These are phyloP conservation scores for Pelecanus crispus DNA, from an alignment of 2,113 vertebrate genomes.

Conservation along the genomic window DNA sequence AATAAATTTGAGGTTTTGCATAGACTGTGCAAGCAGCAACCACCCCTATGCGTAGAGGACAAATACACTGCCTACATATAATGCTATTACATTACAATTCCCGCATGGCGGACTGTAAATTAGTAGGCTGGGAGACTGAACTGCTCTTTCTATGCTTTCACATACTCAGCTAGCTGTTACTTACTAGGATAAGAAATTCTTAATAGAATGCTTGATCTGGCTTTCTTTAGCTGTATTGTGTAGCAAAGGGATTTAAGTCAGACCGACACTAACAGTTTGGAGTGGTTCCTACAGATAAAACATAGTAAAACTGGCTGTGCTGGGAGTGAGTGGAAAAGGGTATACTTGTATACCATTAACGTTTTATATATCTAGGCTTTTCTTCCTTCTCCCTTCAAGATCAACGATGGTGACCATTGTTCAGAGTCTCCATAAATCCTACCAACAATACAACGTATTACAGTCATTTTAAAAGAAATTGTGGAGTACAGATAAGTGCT, in stretches of 20 bases:
- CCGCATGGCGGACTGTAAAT: background rate
- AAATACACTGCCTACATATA: background rate
- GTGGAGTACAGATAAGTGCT: background rate
- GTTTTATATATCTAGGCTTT: background rate
- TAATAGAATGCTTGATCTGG: background rate
- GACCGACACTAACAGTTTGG: background rate
- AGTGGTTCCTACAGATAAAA: background rate
- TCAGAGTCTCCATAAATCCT: background rate
- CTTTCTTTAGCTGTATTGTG: background rate
- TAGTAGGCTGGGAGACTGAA: background rate
- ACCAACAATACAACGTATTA: background rate
- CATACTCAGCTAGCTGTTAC: background rate
- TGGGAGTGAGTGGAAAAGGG: background rate
- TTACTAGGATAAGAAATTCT: background rate
- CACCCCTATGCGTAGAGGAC: accelerated
- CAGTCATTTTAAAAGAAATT: background rate
- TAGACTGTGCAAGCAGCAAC: background rate
- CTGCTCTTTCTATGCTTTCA: background rate
- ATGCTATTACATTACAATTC: background rate
- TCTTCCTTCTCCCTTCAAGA: background rate
- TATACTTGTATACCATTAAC: background rate
- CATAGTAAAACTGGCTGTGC: background rate
- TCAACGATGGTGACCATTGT: background rate
- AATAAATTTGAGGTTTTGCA: background rate
- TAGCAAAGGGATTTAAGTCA: background rate